Conservation (phyloP, 1,140 invertebrate genomes). For the Subanguina moxae region DNA sequence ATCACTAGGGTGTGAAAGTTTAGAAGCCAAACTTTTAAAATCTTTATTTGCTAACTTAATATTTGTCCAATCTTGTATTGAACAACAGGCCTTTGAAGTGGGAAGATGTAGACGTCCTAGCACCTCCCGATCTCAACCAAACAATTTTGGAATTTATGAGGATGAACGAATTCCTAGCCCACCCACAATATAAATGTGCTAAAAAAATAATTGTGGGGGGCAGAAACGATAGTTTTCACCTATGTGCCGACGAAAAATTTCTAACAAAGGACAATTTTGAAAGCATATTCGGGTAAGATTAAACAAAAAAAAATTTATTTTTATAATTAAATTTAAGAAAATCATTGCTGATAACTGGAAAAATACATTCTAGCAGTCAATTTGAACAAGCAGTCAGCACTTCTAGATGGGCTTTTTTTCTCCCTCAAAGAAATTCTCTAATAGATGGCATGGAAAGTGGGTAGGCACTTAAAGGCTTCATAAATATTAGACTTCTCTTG, state of each 20-base stretch:
- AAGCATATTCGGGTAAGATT: neutral
- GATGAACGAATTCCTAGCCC: slow-evolving; percentile 8
- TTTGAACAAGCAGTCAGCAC: slow-evolving; percentile 6
- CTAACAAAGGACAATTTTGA: neutral
- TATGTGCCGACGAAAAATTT: neutral
- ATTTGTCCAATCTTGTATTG: no score
- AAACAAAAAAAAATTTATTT: neutral
- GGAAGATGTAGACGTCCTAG: slow-evolving; percentile 8
- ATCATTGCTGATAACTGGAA: slow-evolving; percentile 1
- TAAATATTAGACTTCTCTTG: neutral
- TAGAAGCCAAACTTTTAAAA: no score
- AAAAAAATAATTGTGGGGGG: neutral
- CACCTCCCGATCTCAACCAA: slow-evolving; percentile 3
- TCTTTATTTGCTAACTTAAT: no score
- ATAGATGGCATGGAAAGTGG: slow-evolving; percentile 6
- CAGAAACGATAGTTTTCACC: neutral
- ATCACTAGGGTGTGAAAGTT: no score
- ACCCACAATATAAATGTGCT: neutral
- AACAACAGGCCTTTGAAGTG: neutral
- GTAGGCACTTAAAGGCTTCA: neutral
- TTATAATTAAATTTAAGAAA: neutral
- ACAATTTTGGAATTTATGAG: neutral
- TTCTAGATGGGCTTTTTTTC: neutral
- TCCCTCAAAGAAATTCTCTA: neutral
- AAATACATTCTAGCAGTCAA: neutral